Percentiles rank a stretch among this genome's conserved stretches.
Evolutionary conservation across 2,888 invertebrate species (phyloP).

Genomic region (Helicoverpa assulta): DNA sequence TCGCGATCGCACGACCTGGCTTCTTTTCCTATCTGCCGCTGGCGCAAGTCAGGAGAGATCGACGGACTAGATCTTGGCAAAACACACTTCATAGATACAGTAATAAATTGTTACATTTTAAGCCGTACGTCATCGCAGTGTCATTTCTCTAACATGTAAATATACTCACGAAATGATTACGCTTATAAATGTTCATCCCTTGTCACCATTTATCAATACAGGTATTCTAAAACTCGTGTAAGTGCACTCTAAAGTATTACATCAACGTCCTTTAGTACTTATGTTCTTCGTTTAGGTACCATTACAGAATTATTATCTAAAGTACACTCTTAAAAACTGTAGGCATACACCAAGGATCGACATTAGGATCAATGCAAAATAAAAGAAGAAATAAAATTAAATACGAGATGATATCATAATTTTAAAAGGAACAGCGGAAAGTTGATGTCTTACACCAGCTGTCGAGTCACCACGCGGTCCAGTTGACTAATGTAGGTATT

Average conservation of each 20-base stretch:
- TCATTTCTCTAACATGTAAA: conserved; percentile 29
- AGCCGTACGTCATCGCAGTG: conserved; percentile 33
- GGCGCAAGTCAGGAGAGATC: conserved; percentile 41
- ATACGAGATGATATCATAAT: not conserved
- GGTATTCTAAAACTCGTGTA: not conserved
- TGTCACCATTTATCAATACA: not conserved
- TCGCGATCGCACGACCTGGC: conserved; percentile 56
- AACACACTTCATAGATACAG: conserved; percentile 22
- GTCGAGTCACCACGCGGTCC: conserved; percentile 41
- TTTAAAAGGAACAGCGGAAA: not conserved
- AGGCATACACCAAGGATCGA: not conserved
- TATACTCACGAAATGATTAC: conserved; percentile 20
- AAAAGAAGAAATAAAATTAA: no score
- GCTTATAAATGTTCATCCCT: not conserved
- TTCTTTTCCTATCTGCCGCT: conserved; percentile 50
- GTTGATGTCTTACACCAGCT: conserved; percentile 41
- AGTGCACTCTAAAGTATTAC: no score
- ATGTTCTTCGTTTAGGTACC: not conserved
- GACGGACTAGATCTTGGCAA: conserved; percentile 35
- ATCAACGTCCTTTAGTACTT: not conserved
- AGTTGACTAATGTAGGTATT: conserved; percentile 53
- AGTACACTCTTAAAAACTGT: no score
- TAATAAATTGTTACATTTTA: conserved; percentile 32
- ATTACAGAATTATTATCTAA: no score
- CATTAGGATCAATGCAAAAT: not conserved